Evolutionary conservation across 2,113 vertebrate species (phyloP), one percentile per base, ranked within the genome.

Genomic region (Pelodiscus sinensis): DNA sequence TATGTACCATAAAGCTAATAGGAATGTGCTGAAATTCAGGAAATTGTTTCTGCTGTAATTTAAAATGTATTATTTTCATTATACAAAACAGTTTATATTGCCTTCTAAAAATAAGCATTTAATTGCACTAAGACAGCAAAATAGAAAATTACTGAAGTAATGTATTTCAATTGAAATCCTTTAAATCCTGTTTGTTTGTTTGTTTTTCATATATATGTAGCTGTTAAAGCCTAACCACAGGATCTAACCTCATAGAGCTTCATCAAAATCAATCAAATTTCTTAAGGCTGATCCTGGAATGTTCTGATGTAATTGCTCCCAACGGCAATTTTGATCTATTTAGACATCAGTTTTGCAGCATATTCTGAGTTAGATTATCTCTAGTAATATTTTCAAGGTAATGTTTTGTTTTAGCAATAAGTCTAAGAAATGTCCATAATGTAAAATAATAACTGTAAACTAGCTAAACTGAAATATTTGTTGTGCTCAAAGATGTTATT

Each of bases 11-110:
- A 62, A 85, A 90, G 57, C 78, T 90, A 77, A 81, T 73, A 89
- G 81, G 81, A 92, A 86, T 91, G 78, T 18, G 58, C 80, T 79
- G n/a, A 91, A 54, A 87, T 85, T 93, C 84, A 88, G n/a, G 56
- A 65, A 92, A 58, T 78, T 85, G 88, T 55, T 86, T 84, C 10
- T 88, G 60, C 83, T 86, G 87, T 87, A 88, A 56, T 85, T 38
- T 88, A 87, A 92, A 91, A 95, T 91, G 81, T 78, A 93, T 82
- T 87, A 87, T 87, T 96, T 95, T 97, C 91, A 95, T 97, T 96
- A 96, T 55, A 87, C 78, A 91, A 94, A 91, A 16, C n/a, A 58
- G 52, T 91, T 93, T 60, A 62, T 92, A 84, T 60, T 78, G 51
- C 88, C 31, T 91, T 91, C 92, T 90, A 86, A 96, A 95, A 95